Evolutionary conservation across 2,797 vertebrate species (phyloP), one percentile per base, ranked within the genome.

Genomic region (Clarias fuscus): DNA sequence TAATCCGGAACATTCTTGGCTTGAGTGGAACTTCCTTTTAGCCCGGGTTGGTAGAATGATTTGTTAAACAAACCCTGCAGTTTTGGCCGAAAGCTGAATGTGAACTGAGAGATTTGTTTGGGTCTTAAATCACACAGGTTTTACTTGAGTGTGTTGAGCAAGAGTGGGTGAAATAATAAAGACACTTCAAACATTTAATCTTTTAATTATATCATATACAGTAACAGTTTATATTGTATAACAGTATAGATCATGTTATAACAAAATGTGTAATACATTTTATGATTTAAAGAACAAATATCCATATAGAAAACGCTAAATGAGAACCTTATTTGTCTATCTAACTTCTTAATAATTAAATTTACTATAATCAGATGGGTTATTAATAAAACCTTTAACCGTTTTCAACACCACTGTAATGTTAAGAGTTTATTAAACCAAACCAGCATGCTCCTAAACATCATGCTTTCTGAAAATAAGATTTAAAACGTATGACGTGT

Each of bases 401-500:
- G 33, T 53, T 53, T 53, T 53, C 48, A 11, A 53, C 48, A 53
- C 11, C 48, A 53, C 48, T 53, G 11, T 53, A 53, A 53, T 53
- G 48, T 11, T 18, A 37, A 67, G 11, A 37, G 30, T 37, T 37
- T 40, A 20, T 37, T 33, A 71, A 70, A 70, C 67, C 17, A 48
- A 48, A 48, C 43, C 8, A 48, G 43, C 10, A 48, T 70, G 67
- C 18, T 40, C 15, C 67, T 67, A 33, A 10, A 70, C n/a, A 58
- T 58, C 37, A 67, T 73, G 7, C 17, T 4, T 71, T 20, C 37
- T 37, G 33, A 40, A 70, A 33, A 40, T 40, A 3, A 73, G 71
- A 73, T 73, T 73, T n/a, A 48, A 53, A 75, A n/a, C 3, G 11
- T 13, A 53, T 53, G 11, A 53, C 68, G 0, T 84, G 93, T 97